Conservation (phyloP, 2,797 vertebrate genomes). For the Myotis vivesi region DNA sequence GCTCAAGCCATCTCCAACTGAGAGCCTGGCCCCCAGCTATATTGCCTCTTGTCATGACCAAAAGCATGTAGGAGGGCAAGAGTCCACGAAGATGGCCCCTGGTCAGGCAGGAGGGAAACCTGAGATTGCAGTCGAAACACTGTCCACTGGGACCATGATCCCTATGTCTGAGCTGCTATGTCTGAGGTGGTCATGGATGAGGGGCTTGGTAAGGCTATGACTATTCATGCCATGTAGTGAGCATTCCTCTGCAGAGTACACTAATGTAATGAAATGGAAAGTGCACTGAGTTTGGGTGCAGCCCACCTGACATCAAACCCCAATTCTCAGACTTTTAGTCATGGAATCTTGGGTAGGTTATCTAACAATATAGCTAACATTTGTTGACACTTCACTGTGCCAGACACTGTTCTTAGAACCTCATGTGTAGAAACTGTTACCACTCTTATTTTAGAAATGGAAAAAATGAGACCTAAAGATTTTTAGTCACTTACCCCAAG, state of each 20-base stretch:
- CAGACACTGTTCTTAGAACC: not conserved
- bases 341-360: not conserved
- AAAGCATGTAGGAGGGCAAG: not conserved
- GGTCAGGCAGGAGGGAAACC: not conserved
- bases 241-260: not conserved
- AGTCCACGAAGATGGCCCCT: not conserved
- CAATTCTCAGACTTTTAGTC: not conserved
- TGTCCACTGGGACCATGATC: accelerated
- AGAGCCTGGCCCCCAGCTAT: not conserved
- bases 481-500: not conserved
- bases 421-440: not conserved
- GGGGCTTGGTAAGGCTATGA: not conserved
- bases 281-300: accelerated
- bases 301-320: not conserved
- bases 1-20: not conserved
- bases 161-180: not conserved
- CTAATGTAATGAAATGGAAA: not conserved
- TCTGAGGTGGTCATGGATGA: not conserved
- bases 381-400: not conserved
- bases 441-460: not conserved
- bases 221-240: not conserved
- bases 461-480: not conserved
- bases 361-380: not conserved
- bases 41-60: not conserved
- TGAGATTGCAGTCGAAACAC: accelerated